Evolutionary conservation across 2,888 invertebrate species (phyloP).

Genomic region (Omphaloscelis lunosa): DNA sequence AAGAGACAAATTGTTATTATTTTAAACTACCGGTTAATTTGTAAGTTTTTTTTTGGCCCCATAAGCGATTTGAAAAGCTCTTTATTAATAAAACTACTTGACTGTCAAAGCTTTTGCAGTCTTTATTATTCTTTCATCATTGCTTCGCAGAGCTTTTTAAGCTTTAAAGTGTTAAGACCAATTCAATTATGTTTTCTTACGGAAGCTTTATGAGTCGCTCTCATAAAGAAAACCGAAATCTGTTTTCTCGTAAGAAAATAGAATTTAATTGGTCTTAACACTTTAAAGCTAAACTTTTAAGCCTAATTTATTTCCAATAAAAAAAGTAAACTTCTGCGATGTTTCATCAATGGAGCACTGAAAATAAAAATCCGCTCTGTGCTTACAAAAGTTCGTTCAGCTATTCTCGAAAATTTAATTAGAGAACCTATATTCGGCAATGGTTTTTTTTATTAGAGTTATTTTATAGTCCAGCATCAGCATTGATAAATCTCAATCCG

Average conservation of each 20-base stretch:
- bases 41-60: conserved; percentile 33
- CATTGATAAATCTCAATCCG: neutral
- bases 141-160: neutral
- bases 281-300: no score
- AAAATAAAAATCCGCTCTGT: neutral
- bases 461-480: neutral
- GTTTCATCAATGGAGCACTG: neutral
- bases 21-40: conserved; percentile 68
- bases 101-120: conserved; percentile 14
- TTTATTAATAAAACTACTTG: conserved; percentile 25
- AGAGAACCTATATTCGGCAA: neutral
- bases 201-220: conserved; percentile 11
- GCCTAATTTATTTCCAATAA: no score
- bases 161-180: neutral
- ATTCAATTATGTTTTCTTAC: conserved; percentile 7
- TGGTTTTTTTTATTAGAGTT: neutral
- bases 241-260: no score
- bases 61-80: conserved; percentile 36
- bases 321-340: neutral
- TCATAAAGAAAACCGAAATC: no score
- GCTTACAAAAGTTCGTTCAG: no score
- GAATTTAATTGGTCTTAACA: no score
- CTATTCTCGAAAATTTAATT: no score
- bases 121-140: neutral
- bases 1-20: conserved; percentile 55